Base-by-base conservation (phyloP, 2,113 vertebrate genomes). In the Seriola quinqueradiata region DNA sequence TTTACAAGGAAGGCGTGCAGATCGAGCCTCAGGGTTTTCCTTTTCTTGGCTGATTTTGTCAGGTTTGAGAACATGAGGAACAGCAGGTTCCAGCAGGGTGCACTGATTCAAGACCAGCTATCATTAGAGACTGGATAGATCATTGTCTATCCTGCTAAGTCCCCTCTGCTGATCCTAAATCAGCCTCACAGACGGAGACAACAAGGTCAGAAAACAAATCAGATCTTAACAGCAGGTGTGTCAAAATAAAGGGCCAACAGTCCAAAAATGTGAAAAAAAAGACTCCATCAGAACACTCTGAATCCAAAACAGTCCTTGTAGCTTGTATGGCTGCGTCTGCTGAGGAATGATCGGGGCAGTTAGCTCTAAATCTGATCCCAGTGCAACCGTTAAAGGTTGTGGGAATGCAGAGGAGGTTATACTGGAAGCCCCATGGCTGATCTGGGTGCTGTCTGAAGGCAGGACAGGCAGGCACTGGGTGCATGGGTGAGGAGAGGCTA, bases 381-480 rank as follows among this genome's bases (percentile, higher is more conserved):
- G 79, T 14, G 71, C 81, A 34, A 79, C 89, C 78, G 5, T 65
- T 65, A 82, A 19, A 82, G 85, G 86, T 85, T 2, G 32, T 65
- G 80, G 83, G 86, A 87, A 85, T 72, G 68, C 84, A 85, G 89
- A 85, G 82, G 86, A 90, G 87, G 90, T 92, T 71, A 76, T 74
- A 87, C 75, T 75, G 75, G 83, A 88, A 86, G 91, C 91, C 91
- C 91, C 89, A 82, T 90, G 89, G 91, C 92, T 93, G 92, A 92
- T 89, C 80, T 92, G 86, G 87, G 90, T 91, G 89, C 93, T 92
- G 86, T 93, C 84, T 92, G 90, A 94, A 94, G 92, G 93, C 92
- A 94, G 92, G 92, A 92, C 90, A 93, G 93, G 92, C 93, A 94
- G 93, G 93, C 93, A 94, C 93, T 93, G 89, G 83, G 92, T 92